Evolutionary conservation across 1,140 invertebrate genomes (phyloP).

Genomic region (Hesperophylax magnus): DNA sequence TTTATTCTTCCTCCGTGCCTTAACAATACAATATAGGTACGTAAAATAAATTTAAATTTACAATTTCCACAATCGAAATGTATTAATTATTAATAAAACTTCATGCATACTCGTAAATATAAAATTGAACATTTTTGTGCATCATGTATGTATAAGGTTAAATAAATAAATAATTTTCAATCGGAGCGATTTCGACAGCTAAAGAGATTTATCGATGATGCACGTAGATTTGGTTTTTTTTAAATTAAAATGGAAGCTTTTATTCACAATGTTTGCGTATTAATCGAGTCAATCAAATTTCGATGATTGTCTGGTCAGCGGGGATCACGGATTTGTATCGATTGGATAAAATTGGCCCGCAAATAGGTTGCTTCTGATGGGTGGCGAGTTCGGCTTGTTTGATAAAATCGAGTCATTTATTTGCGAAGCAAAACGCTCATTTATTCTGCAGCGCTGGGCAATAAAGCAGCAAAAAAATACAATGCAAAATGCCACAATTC

Average conservation of each 20-base stretch:
- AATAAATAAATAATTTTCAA: too few species aligned
- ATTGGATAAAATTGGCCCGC: slow-evolving; percentile 18
- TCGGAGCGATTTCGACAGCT: background rate
- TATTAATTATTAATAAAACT: too few species aligned
- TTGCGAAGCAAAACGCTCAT: background rate
- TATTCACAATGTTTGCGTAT: slow-evolving; percentile 9
- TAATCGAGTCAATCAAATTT: slow-evolving; percentile 39
- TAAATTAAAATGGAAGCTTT: slow-evolving; percentile 31
- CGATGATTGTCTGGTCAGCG: slow-evolving; percentile 14
- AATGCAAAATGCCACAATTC: too few species aligned
- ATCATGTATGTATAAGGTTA: too few species aligned
- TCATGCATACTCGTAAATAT: too few species aligned
- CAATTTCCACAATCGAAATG: too few species aligned
- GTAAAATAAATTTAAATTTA: too few species aligned
- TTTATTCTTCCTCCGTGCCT: too few species aligned
- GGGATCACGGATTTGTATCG: background rate
- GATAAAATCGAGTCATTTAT: background rate
- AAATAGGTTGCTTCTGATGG: slow-evolving; percentile 7
- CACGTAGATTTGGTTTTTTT: slow-evolving; percentile 32
- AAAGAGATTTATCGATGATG: slow-evolving; percentile 42
- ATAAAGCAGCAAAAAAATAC: too few species aligned
- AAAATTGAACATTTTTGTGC: too few species aligned
- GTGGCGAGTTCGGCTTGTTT: background rate
- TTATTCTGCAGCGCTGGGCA: too few species aligned
- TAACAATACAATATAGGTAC: too few species aligned